Evolutionary conservation across 2,113 vertebrate species (phyloP).

Genomic region (Prionailurus bengalensis): DNA sequence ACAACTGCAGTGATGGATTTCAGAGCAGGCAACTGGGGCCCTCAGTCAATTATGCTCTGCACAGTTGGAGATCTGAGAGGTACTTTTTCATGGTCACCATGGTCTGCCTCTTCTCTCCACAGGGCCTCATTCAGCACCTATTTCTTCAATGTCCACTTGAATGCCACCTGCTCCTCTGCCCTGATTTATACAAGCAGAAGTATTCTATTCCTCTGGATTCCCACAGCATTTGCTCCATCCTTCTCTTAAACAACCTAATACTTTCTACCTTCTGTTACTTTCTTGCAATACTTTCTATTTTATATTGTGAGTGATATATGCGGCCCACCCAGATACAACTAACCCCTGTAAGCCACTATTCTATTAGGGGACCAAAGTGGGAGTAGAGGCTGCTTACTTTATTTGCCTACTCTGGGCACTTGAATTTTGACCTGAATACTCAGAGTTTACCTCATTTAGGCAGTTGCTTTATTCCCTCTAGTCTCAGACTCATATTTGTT

Average conservation of each 20-base stretch:
- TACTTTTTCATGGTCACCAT: background rate
- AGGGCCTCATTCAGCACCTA: background rate
- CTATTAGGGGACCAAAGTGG: background rate
- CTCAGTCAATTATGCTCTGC: fast-evolving
- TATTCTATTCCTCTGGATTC: background rate
- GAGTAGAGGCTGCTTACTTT: background rate
- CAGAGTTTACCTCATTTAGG: background rate
- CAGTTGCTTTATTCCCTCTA: background rate
- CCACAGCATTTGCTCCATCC: background rate
- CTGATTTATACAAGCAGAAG: background rate
- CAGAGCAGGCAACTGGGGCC: background rate
- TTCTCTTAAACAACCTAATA: background rate
- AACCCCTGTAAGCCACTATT: background rate
- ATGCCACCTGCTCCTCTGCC: background rate
- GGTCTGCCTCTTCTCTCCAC: background rate
- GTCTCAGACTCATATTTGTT: background rate
- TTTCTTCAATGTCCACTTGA: background rate
- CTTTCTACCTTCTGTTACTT: background rate
- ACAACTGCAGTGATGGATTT: background rate
- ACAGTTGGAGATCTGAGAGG: background rate
- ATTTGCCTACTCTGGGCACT: background rate
- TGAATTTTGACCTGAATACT: background rate
- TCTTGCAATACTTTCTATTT: background rate
- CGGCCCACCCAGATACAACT: background rate
- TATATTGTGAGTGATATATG: background rate